Evolutionary conservation across 2,888 invertebrate species (phyloP).

Genomic region (Callyntrura guangdongensis): DNA sequence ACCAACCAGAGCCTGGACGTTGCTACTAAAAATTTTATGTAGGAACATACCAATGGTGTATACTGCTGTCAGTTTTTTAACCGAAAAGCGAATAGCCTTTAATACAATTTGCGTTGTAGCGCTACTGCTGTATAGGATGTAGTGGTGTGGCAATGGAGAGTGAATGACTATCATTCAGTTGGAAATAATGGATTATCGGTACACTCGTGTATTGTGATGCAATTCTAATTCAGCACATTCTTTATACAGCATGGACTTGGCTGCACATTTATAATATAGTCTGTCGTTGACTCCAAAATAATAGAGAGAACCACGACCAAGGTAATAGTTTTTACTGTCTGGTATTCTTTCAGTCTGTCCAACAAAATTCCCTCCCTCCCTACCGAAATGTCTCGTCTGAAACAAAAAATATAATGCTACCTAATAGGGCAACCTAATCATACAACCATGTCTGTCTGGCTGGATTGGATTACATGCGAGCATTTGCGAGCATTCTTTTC

Average conservation of each 20-base stretch:
- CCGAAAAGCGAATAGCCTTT: background rate
- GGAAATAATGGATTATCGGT: conserved; percentile 14
- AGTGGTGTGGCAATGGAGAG: background rate
- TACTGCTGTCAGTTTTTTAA: background rate
- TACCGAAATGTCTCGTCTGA: conserved; percentile 43
- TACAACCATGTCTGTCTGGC: background rate
- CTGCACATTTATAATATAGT: background rate
- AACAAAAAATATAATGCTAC: conserved; percentile 10
- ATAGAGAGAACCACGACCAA: conserved; percentile 28
- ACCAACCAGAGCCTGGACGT: too few relatives aligned
- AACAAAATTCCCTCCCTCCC: background rate
- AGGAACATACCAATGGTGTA: background rate
- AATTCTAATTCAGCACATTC: conserved; percentile 30
- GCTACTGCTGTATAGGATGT: background rate
- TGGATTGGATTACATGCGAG: background rate
- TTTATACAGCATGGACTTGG: background rate
- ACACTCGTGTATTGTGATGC: conserved; percentile 7
- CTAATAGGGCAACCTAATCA: background rate
- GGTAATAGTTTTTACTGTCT: conserved; percentile 59
- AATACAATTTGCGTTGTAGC: background rate
- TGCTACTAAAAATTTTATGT: too few relatives aligned
- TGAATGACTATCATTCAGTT: conserved; percentile 43
- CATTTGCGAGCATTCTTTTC: background rate
- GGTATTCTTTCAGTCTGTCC: conserved; percentile 38
- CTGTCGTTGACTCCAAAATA: background rate